Base-by-base conservation (phyloP, 2,797 vertebrate genomes). In the Betta splendens region DNA sequence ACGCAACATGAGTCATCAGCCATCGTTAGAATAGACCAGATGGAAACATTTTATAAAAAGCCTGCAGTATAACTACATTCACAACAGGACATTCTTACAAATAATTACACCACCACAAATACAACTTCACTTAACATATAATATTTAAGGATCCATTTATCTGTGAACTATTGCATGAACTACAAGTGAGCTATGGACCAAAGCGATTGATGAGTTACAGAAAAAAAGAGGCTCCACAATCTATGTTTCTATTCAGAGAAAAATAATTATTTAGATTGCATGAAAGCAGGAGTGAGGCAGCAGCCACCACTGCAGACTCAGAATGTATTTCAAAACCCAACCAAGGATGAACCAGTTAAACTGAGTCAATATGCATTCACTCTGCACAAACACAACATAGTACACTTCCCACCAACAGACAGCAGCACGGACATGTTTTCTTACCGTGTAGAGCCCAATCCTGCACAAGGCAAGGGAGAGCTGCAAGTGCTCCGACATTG, bases 371-470 rank as follows among this genome's bases (percentile, higher is more conserved):
- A n/a, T 32, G 29, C 1, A 26, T 65, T 74, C 43, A 48, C 26
- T 22, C 17, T 21, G 40, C 5, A 38, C 25, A 51, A 4, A 31
- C 40, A 9, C 25, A 12, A 13, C 15, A 35, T 8, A 35, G 20
- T 26, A 40, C 25, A 45, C n/a, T 13, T 13, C n/a, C 12, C 21
- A 5, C 46, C 50, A 26, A 46, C 37, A 52, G 7, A 69, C 4
- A 25, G 42, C 38, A 33, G 36, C 48, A 18, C 35, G 32, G 17
- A 32, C 31, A 9, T 4, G 12, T 75, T 60, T 58, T 52, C 91
- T 96, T 95, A 95, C 95, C 93, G 85, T 94, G 85, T 95, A 95
- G 89, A 95, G 89, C 86, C 93, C 94, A 90, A 94, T 94, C 92
- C 94, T 94, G 92, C 95, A 96, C 90, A 97, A 85, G 64, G 94